Evolutionary conservation across 2,797 vertebrate species (phyloP).

Genomic region (Lepus townsendii): DNA sequence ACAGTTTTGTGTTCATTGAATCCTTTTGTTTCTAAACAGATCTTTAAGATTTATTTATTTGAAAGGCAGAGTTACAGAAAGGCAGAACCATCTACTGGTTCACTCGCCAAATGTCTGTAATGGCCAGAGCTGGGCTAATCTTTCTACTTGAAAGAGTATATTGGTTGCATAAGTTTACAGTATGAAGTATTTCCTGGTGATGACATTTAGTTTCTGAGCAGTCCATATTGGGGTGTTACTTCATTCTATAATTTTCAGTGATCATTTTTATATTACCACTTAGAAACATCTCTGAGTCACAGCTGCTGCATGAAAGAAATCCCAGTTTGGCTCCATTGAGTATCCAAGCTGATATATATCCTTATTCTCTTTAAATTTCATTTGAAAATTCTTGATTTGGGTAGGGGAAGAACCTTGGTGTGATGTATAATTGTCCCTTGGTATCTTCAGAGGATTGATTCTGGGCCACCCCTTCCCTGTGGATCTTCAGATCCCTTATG

Average conservation of each 20-base stretch:
- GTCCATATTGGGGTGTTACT: not conserved
- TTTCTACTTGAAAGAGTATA: not conserved
- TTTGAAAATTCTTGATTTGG: slow-evolving; percentile 39
- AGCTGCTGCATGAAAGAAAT: slow-evolving; percentile 8
- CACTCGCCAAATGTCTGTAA: too few relatives aligned
- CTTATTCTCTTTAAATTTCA: slow-evolving; percentile 51
- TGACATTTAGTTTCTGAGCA: not conserved
- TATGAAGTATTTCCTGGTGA: not conserved
- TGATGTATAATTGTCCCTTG: not conserved
- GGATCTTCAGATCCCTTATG: not conserved
- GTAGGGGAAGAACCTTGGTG: not conserved
- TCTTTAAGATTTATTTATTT: not conserved
- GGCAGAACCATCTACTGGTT: too few relatives aligned
- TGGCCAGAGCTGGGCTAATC: too few relatives aligned
- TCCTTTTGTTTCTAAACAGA: not conserved
- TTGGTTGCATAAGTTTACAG: not conserved
- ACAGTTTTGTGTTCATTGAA: not conserved
- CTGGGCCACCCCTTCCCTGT: too few relatives aligned
- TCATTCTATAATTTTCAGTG: not conserved
- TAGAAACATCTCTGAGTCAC: slow-evolving; percentile 10
- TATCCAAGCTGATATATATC: slow-evolving; percentile 9
- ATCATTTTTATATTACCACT: not conserved
- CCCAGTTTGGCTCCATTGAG: not conserved
- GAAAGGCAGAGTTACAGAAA: too few relatives aligned
- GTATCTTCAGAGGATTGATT: not conserved